A percentile compares a stretch with the other conserved stretches of the same genome.
Evolutionary conservation across 2,797 vertebrate species (phyloP).

Genomic region (Melanotaenia nigrans): DNA sequence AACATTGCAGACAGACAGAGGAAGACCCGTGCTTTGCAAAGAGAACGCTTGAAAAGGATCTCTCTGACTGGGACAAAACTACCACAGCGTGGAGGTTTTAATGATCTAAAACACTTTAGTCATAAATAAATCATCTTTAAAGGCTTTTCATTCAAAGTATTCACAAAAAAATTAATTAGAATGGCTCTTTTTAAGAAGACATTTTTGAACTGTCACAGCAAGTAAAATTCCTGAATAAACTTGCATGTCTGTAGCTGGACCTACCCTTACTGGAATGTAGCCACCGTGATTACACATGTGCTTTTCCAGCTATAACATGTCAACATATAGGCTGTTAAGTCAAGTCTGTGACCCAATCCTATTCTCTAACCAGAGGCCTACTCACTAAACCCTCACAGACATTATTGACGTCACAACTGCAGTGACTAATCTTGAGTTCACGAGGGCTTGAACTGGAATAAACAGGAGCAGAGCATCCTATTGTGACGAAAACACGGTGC

Average conservation of each 20-base stretch:
- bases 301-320: conserved; percentile 8
- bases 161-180: not conserved
- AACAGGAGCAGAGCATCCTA: not conserved
- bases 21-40: conserved; percentile 80
- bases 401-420: not conserved
- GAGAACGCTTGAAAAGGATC: conserved; percentile 76
- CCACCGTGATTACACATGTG: not conserved
- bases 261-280: not conserved
- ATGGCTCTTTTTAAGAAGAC: not conserved
- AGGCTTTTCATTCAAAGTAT: conserved; percentile 1
- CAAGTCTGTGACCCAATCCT: conserved; percentile 1
- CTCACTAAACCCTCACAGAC: not conserved
- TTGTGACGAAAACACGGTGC: not conserved
- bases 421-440: not conserved
- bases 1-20: conserved; percentile 82
- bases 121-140: not conserved
- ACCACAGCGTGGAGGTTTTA: not conserved
- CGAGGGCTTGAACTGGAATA: not conserved
- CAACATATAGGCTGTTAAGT: conserved; percentile 4
- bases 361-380: conserved; percentile 6
- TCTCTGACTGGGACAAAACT: conserved; percentile 49
- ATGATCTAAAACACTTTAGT: not conserved
- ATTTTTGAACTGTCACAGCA: not conserved
- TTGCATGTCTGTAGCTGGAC: not conserved
- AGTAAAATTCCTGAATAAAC: conserved; percentile 2